Conservation (phyloP, 2,888 invertebrate genomes). For the Bruchidius siliquastri region DNA sequence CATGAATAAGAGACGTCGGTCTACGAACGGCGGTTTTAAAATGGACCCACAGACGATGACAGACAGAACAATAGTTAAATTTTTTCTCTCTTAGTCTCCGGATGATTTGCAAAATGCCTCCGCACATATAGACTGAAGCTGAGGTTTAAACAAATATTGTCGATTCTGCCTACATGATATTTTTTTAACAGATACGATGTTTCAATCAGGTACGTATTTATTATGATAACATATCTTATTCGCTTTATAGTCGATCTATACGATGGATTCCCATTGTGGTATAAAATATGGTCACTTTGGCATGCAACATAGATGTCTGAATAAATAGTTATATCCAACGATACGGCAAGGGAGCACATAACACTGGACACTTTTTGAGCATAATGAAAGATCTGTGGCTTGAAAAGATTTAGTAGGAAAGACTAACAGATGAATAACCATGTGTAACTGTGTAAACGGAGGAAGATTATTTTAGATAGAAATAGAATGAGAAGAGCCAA, state of each 20-base stretch:
- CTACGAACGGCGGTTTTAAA: neutral
- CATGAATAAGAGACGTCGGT: neutral
- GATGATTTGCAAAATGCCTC: neutral
- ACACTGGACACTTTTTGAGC: too few relatives aligned
- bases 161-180: neutral
- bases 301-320: neutral
- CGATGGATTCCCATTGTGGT: neutral
- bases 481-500: too few relatives aligned
- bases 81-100: neutral
- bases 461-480: too few relatives aligned
- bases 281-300: neutral
- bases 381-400: too few relatives aligned
- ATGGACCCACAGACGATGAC: neutral
- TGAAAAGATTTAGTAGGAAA: too few relatives aligned
- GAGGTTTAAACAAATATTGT: neutral
- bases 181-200: neutral
- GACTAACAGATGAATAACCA: too few relatives aligned
- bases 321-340: too few relatives aligned
- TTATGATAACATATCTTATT: neutral
- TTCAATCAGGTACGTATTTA: neutral
- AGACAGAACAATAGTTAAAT: neutral
- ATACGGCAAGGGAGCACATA: too few relatives aligned
- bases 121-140: neutral
- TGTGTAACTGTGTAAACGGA: too few relatives aligned
- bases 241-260: neutral